Base-by-base conservation (phyloP, 2,797 vertebrate species). In the Sparus aurata region DNA sequence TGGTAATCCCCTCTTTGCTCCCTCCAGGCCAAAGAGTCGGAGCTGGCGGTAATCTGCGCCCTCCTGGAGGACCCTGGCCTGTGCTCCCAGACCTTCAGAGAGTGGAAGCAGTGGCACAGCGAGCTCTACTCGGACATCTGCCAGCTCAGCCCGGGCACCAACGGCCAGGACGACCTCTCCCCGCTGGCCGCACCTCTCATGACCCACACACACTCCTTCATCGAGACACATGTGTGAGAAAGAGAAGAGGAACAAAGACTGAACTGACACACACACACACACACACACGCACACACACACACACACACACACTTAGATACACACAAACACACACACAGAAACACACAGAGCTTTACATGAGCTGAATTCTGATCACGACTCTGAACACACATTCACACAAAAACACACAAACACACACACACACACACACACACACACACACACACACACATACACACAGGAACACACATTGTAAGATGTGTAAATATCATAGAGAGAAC, bases 191-290 rank as follows among this genome's bases (percentile, higher is more conserved):
- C 87, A 1, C 95, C 96, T 3, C 94, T 96, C 90, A 96, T 97
- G 94, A 96, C 95, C 74, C 96, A 97, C 89, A 96, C 95, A 41
- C 96, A 97, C 92, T 97, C 97, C 75, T 97, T 97, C 94, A 98
- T 97, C 15, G 96, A 97, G 93, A 98, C 96, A 11, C 96, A 97
- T 0, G 96, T 97, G 92, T 97, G 95, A 97, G 84, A 61, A 43
- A 58, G 67, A 60, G 55, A 69, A 55, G 45, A 49, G 55, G 58
- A 43, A 75, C 66, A 55, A 65, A 79, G 69, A 87, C 83, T 73
- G 82, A 79, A 84, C 73, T 61, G 57, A 85, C 13, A 34, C 49
- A 61, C 62, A 55, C 69, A 67, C 34, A 88, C 82, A 46, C 53
- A 76, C 58, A 69, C 59, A 60, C 70, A 66, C 72, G 75, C 6